A percentile compares a stretch with the other conserved stretches of the same genome.
These are phyloP conservation scores for Struthio camelus DNA, from an alignment of 2,113 vertebrate species.

Conservation along the genomic window DNA sequence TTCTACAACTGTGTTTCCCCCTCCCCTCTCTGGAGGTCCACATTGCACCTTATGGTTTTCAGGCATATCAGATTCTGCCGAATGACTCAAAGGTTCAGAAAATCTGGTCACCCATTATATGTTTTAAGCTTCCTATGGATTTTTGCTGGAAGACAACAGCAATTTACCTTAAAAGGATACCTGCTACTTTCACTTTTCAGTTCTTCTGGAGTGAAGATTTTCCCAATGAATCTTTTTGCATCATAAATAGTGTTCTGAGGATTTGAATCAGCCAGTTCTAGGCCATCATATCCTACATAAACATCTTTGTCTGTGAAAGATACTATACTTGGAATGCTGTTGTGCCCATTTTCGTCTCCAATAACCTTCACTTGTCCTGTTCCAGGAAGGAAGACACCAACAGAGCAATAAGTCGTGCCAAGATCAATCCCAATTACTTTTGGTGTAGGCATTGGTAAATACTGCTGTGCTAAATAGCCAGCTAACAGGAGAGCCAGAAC, in stretches of 20 bases:
- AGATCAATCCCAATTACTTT: conserved; percentile 94
- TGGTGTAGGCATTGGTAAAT: conserved; percentile 90
- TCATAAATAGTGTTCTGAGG: conserved; percentile 95
- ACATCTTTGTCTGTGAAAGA: conserved; percentile 83
- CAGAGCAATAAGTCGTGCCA: conserved; percentile 96
- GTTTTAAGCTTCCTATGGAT: not conserved
- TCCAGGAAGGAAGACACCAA: conserved; percentile 92
- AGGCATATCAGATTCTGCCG: not conserved
- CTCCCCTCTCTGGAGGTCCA: not conserved
- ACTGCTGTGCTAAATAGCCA: conserved; percentile 95
- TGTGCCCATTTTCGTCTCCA: conserved; percentile 83
- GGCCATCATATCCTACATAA: conserved; percentile 85
- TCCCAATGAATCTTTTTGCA: conserved; percentile 96
- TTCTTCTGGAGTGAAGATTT: conserved; percentile 83
- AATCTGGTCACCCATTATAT: not conserved
- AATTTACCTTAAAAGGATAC: conserved; percentile 92
- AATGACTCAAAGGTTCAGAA: not conserved
- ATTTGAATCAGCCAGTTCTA: conserved; percentile 86
- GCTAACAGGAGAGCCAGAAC: conserved; percentile 91
- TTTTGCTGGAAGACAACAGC: not conserved
- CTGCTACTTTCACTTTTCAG: conserved; percentile 85
- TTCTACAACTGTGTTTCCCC: not conserved
- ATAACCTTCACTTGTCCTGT: conserved; percentile 91
- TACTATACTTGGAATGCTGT: conserved; percentile 92
- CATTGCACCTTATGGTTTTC: not conserved